These are phyloP conservation scores for Panurus biarmicus DNA, from an alignment of 2,113 vertebrate genomes.

Conservation along the genomic window DNA sequence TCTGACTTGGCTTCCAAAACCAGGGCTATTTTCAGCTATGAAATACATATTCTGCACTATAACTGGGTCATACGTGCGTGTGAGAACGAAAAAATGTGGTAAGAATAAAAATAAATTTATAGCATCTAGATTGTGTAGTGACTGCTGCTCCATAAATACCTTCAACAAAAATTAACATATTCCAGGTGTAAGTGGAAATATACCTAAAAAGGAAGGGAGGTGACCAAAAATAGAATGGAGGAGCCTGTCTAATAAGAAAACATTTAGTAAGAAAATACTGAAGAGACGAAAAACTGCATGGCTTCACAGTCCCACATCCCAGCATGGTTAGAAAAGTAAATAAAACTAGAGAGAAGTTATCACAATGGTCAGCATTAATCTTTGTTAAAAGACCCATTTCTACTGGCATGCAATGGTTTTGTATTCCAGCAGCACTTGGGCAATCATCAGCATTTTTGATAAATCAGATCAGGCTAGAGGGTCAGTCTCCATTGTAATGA, in stretches of 20 bases:
- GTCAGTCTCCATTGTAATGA: background rate
- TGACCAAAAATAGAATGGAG: background rate
- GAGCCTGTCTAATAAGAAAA: background rate
- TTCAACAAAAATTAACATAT: background rate
- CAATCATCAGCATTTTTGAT: background rate
- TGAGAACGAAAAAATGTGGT: background rate
- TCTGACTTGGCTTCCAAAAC: background rate
- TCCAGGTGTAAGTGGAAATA: background rate
- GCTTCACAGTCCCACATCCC: background rate
- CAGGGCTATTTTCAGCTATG: background rate
- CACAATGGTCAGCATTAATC: background rate
- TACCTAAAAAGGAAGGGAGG: background rate
- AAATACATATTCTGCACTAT: background rate
- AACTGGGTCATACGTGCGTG: background rate
- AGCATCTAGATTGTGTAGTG: background rate
- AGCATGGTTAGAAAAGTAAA: background rate
- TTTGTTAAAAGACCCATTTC: background rate
- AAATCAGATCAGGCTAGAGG: background rate
- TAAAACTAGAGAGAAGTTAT: background rate
- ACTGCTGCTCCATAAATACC: background rate
- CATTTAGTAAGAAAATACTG: background rate
- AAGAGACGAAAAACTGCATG: background rate
- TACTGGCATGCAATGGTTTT: background rate
- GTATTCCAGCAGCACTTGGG: background rate
- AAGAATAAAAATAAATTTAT: conserved; percentile 22